Evolutionary conservation across 2,113 vertebrate genomes (phyloP), one percentile per base, ranked within the genome.

Genomic region (Morone chrysops): DNA sequence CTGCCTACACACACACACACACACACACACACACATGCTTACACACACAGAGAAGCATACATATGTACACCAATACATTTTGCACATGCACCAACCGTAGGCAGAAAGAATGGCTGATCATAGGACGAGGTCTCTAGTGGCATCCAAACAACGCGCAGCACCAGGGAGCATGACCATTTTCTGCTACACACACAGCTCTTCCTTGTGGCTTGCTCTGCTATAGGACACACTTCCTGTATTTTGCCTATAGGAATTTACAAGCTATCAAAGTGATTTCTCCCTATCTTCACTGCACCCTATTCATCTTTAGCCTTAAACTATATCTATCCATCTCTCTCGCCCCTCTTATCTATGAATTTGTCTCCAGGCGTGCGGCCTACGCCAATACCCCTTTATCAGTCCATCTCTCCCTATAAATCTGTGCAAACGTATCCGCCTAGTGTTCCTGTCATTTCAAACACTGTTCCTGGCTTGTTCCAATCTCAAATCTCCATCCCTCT

Each of bases 341-440:
- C 51, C n/a, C 10, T 18, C 60, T 56, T 57, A 78, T 85, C 89
- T 75, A 18, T 57, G 62, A 61, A 74, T 82, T 70, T 87, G 70
- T 86, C 84, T 88, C 48, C 18, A 43, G 53, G 83, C 77, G 43
- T 43, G 45, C 11, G 4, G 65, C 75, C 69, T 45, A 56, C 20
- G 4, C 75, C 41, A 45, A 13, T 50, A 77, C 60, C 31, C 70
- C 67, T 82, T 75, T 83, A 91, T 91, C 89, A 45, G 11, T 16
- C 47, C 48, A 87, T 89, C 89, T 84, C 78, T 70, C 36, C 50
- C 56, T 60, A 86, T 86, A 87, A 90, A 90, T 92, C 86, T 82
- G 45, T 41, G 51, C 1, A 0, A 80, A 66, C 48, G 59, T 75
- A 86, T 74, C 81, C 68, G 81, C 63, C 63, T 38, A 22, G 57